Evolutionary conservation across 2,888 invertebrate species (phyloP), one percentile per base, ranked within the genome.

Genomic region (Nemurella pictetii): DNA sequence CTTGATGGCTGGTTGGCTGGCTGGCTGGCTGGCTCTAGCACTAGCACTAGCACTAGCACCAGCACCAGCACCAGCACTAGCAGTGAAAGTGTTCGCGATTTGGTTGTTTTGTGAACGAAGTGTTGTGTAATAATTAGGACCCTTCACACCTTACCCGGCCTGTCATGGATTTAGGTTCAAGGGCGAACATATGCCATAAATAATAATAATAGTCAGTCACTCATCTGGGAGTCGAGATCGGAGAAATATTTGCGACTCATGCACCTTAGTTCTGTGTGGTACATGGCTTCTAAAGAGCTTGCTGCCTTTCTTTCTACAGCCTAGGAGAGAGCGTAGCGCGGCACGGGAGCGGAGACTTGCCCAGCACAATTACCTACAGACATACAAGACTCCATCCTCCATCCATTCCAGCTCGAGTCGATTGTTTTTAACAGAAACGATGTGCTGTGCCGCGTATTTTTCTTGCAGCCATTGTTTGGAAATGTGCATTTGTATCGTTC

Each of bases 61-160:
- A n/a, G n/a, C n/a, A n/a, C n/a, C n/a, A n/a, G n/a, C n/a, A n/a
- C n/a, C n/a, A n/a, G n/a, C n/a, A n/a, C n/a, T n/a, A n/a, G n/a
- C 26, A 75, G 75, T 75, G 75, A 75, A 75, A 75, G 75, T 75
- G 75, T 75, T 75, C 27, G 75, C 75, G 28, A 75, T 27, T 75
- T 75, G 75, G 26, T 75, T 75, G 26, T 75, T 75, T 75, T 75
- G 27, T 75, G 27, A 75, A 25, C 28, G 75, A 28, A 2, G 27
- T 75, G 75, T 75, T 75, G 75, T 27, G 75, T 75, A 75, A 75
- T 75, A 75, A 75, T 75, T 75, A 75, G 75, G 75, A 75, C 75
- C 75, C 75, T 75, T 75, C 75, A 75, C 75, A 75, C 75, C 75
- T 75, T 75, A 7, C 75, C n/a, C 75, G 26, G 75, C 28, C 28